These are phyloP conservation scores for Cephonodes hylas DNA, from an alignment of 2,888 invertebrate species.

Conservation along the genomic window DNA sequence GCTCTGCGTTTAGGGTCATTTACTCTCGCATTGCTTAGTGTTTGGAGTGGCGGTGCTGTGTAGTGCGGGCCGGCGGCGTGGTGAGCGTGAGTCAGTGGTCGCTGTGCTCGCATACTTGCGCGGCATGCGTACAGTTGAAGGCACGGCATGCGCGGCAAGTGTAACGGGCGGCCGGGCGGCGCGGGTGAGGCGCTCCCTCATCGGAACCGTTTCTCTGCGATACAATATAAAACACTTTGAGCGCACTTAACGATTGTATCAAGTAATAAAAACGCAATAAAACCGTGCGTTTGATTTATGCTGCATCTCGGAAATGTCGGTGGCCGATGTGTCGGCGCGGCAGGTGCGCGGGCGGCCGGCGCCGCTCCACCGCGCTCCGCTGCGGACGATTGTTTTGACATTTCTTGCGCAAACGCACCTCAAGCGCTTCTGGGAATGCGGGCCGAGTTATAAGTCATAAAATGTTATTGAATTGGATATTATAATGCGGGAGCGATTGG, in stretches of 20 bases:
- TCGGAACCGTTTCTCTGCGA: conserved; percentile 25
- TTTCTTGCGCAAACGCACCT: conserved; percentile 62
- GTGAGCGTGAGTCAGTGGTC: background rate
- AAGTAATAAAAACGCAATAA: conserved; percentile 44
- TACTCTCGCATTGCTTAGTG: conserved; percentile 26
- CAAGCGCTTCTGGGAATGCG: conserved; percentile 58
- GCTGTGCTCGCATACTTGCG: background rate
- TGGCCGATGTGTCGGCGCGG: conserved; percentile 52
- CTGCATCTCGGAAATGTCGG: conserved; percentile 42
- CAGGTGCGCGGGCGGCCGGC: conserved; percentile 50
- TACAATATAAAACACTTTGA: conserved; percentile 36
- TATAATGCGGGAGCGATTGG: conserved; percentile 56
- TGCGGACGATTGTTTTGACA: conserved; percentile 58
- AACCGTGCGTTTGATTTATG: conserved; percentile 42
- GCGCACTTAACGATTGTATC: conserved; percentile 33
- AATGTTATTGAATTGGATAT: conserved; percentile 53
- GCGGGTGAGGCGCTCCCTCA: conserved; percentile 30
- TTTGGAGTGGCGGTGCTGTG: conserved; percentile 48
- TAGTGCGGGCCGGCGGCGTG: conserved; percentile 16
- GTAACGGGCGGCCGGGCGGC: conserved; percentile 29
- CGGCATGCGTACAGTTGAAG: background rate
- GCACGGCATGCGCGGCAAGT: background rate
- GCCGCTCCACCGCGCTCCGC: background rate
- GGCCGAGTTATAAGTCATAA: conserved; percentile 43
- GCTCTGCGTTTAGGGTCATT: conserved; percentile 28